Evolutionary conservation across 2,888 invertebrate genomes (phyloP).

Genomic region (Drosophila neoperkinsi): DNA sequence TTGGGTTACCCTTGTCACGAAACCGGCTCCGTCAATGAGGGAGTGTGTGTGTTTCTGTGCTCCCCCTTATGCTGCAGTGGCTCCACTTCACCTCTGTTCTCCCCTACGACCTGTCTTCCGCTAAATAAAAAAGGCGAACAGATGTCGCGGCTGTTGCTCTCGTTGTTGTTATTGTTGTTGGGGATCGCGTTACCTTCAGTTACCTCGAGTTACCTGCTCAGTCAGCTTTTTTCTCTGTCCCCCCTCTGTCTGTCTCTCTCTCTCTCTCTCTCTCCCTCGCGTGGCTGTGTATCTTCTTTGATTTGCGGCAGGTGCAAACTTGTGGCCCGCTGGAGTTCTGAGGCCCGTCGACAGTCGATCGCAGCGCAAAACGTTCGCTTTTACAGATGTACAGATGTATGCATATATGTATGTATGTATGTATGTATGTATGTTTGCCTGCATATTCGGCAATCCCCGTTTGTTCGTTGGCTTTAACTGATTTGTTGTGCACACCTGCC

Average conservation of each 20-base stretch:
- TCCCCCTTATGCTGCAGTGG: conserved; percentile 20
- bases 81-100: background rate
- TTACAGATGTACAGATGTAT: background rate
- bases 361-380: conserved; percentile 15
- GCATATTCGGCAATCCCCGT: conserved; percentile 11
- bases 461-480: conserved; percentile 47
- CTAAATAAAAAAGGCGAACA: conserved; percentile 40
- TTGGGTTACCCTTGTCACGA: conserved; percentile 69
- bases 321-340: conserved; percentile 42
- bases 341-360: conserved; percentile 34
- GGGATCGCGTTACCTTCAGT: conserved; percentile 59
- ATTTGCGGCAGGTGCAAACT: conserved; percentile 78
- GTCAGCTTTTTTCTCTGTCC: conserved; percentile 35
- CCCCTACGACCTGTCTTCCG: background rate
- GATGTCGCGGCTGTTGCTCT: conserved; percentile 51
- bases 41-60: conserved; percentile 13
- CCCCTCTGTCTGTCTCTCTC: background rate
- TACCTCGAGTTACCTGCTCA: conserved; percentile 63
- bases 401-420: background rate
- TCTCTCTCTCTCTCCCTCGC: background rate
- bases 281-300: conserved; percentile 55
- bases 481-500: conserved; percentile 63
- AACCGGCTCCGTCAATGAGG: conserved; percentile 38
- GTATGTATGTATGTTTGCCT: background rate
- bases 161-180: conserved; percentile 17